Percentiles rank a stretch among this genome's conserved stretches.
Evolutionary conservation across 2,797 vertebrate genomes (phyloP).

Genomic region (Characodon lateralis): DNA sequence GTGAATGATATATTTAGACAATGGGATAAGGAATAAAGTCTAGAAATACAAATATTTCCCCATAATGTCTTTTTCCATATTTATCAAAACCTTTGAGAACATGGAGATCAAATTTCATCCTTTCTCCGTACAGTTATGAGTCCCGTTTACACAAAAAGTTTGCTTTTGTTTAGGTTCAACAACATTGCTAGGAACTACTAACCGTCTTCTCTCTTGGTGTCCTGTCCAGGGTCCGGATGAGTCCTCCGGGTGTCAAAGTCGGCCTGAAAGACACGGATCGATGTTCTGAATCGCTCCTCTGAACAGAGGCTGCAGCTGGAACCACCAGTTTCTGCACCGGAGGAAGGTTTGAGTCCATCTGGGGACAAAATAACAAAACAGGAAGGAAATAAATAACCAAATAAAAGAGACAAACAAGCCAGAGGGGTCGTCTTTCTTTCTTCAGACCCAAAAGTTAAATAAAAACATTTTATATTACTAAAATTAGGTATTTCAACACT

Average conservation of each 20-base stretch:
- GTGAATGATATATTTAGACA: background rate
- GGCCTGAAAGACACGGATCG: conserved; percentile 90
- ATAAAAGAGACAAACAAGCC: background rate
- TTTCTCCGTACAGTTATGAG: background rate
- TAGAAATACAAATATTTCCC: background rate
- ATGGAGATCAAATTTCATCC: background rate
- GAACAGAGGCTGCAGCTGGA: conserved; percentile 81
- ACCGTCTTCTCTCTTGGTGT: conserved; percentile 86
- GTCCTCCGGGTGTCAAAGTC: conserved; percentile 85
- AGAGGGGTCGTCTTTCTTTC: background rate
- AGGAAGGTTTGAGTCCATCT: conserved; percentile 87
- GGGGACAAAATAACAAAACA: conserved; percentile 26
- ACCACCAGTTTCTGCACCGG: conserved; percentile 91
- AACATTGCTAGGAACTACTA: conserved; percentile 52
- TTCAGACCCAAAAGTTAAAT: background rate
- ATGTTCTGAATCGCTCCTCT: no score
- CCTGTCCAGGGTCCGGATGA: conserved; percentile 81
- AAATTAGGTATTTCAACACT: background rate
- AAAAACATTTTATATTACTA: background rate
- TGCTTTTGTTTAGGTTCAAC: background rate
- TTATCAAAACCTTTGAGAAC: background rate
- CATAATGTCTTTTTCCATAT: background rate
- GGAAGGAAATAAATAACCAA: background rate
- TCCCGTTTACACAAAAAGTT: no score
- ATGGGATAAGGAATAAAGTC: background rate